Evolutionary conservation across 1,140 invertebrate genomes (phyloP).

Genomic region (Diachasmimorpha longicaudata): DNA sequence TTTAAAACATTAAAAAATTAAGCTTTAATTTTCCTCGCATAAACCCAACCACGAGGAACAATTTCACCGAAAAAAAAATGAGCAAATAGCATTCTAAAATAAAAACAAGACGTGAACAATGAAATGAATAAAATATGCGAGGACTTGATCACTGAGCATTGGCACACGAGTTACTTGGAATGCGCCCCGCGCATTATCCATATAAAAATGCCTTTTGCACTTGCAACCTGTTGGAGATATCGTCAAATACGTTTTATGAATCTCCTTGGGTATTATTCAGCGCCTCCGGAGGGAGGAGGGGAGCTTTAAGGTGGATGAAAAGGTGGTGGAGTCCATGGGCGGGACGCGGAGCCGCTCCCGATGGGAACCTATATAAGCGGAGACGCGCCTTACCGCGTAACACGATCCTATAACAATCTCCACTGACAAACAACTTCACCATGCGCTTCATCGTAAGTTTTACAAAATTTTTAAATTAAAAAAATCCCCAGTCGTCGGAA

Average conservation of each 20-base stretch:
- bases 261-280: background rate
- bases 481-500: background rate
- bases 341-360: slow-evolving; percentile 56
- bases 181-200: background rate
- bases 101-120: background rate
- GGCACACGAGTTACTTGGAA: background rate
- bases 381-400: slow-evolving; percentile 39
- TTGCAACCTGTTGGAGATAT: background rate
- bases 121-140: background rate
- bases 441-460: slow-evolving; percentile 56
- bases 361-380: slow-evolving; percentile 60
- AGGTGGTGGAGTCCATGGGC: slow-evolving; percentile 59
- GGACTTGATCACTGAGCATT: background rate
- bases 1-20: too few relatives aligned
- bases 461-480: slow-evolving; percentile 3
- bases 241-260: background rate
- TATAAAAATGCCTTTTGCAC: background rate
- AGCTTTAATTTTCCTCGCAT: too few relatives aligned
- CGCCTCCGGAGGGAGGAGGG: background rate
- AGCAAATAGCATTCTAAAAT: background rate
- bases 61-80: too few relatives aligned
- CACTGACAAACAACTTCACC: slow-evolving; percentile 42
- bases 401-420: slow-evolving; percentile 56
- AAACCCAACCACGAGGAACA: too few relatives aligned
- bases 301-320: background rate